Evolutionary conservation across 2,888 invertebrate genomes (phyloP).

Genomic region (Seira sanloemensis): DNA sequence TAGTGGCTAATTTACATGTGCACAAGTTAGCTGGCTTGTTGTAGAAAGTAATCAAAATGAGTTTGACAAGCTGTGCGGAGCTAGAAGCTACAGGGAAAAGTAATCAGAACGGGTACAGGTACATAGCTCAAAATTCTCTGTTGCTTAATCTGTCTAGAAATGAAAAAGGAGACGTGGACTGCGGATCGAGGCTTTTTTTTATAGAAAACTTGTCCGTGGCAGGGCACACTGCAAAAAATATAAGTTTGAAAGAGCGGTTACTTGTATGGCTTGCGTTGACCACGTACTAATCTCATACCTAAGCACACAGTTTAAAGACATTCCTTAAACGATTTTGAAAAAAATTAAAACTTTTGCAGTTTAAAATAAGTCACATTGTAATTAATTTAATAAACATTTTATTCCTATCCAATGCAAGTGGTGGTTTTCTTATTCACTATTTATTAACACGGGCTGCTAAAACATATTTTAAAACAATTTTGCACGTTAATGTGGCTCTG

Average conservation of each 20-base stretch:
- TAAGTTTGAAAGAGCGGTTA: neutral
- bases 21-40: slow-evolving; percentile 42
- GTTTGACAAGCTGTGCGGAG: neutral
- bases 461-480: neutral
- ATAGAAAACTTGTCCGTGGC: slow-evolving; percentile 17
- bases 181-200: neutral
- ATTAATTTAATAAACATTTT: too few species aligned
- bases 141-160: too few species aligned
- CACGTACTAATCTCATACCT: slow-evolving; percentile 48
- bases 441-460: too few species aligned
- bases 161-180: neutral
- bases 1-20: slow-evolving; percentile 62
- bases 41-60: slow-evolving; percentile 21
- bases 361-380: too few species aligned
- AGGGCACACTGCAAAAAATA: slow-evolving; percentile 13
- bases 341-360: too few species aligned
- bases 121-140: too few species aligned
- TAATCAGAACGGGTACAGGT: neutral
- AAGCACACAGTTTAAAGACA: too few species aligned
- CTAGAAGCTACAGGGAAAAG: neutral
- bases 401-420: too few species aligned
- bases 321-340: too few species aligned
- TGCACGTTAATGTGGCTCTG: neutral
- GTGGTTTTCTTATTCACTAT: too few species aligned
- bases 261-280: slow-evolving; percentile 55